Evolutionary conservation across 2,797 vertebrate genomes (phyloP), one percentile per base, ranked within the genome.

Genomic region (Lagorchestes hirsutus): DNA sequence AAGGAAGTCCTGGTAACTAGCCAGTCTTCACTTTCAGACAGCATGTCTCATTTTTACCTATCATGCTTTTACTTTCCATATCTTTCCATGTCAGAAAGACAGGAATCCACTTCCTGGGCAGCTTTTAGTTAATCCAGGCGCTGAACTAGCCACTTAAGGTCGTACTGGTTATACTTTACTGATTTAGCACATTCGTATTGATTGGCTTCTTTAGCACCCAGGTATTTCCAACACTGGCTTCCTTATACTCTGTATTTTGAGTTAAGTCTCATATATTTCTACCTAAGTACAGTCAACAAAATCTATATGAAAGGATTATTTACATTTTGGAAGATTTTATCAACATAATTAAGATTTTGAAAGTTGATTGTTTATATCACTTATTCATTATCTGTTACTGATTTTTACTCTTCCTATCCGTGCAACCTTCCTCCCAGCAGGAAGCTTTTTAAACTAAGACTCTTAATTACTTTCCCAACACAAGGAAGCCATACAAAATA

Each of bases 381-480:
- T 97, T 87, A 82, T 93, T 97, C 90, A 82, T 93, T 90, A 54
- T 8, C 93, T 96, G 13, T 96, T 96, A 93, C n/a, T 24, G 94
- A 96, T 93, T 50, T 90, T 96, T 94, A 93, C 54, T 46, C 11
- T 1, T 56, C 82, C 58, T 93, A 56, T 50, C 95, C 54, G 58
- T 55, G 27, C 95, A 97, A 95, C 58, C 58, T 95, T 74, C 82
- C 92, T n/a, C 93, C 94, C 67, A 97, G 93, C 59, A 92, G 91
- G 92, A 96, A 74, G 97, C 93, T 95, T 97, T 91, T 95, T 93
- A 97, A 96, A 94, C 91, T n/a, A 96, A 96, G 95, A 62, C 87
- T 92, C n/a, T 92, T 97, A 96, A 97, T 96, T 94, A 95, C 90
- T 34, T 0, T 96, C 28, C 27, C 90, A 93, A 58, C 31, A 34